Base-by-base conservation (phyloP, 2,113 vertebrate genomes). In the Caranx ignobilis region DNA sequence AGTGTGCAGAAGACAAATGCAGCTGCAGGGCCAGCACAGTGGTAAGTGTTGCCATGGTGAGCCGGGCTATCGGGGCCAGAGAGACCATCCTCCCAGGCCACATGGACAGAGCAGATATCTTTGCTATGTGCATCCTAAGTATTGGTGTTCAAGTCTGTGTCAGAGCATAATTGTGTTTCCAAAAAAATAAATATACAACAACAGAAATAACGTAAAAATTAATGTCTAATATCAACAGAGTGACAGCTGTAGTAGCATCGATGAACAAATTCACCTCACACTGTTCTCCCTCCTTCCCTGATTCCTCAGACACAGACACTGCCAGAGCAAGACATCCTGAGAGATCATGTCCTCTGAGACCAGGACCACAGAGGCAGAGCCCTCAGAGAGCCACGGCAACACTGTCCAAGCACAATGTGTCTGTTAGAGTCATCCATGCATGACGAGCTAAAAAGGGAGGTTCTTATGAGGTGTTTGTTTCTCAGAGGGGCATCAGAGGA, bases 41-140 rank as follows among this genome's bases (percentile, higher is more conserved):
- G 87, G 91, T 92, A 94, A 89, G 90, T 85, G 95, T 95, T 95
- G 93, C 94, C 93, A 95, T 95, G 94, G 94, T 93, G 94, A 95
- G 89, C 77, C 47, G 63, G 87, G 82, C 86, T 87, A 71, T 85
- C 69, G 39, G 79, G 88, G 87, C 92, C 93, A 82, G 65, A 85
- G 86, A 90, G 87, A 88, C 85, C 83, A 71, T 93, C 84, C 79
- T 90, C 78, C 61, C 65, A 61, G 81, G 80, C 80, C 80, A 65
- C 79, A 56, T 59, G 87, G 89, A 85, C 91, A 65, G 32, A 74
- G 89, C 82, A 82, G 84, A 87, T 90, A 91, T 83, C 81, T 81
- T 81, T 72, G 63, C 71, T 66, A 71, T 71, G 75, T 75, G 84
- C 71, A 50, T 77, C 57, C 81, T 74, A 82, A 79, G 56, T 52